These are phyloP conservation scores for Molossus molossus DNA, from an alignment of 2,797 vertebrate genomes.

Conservation along the genomic window DNA sequence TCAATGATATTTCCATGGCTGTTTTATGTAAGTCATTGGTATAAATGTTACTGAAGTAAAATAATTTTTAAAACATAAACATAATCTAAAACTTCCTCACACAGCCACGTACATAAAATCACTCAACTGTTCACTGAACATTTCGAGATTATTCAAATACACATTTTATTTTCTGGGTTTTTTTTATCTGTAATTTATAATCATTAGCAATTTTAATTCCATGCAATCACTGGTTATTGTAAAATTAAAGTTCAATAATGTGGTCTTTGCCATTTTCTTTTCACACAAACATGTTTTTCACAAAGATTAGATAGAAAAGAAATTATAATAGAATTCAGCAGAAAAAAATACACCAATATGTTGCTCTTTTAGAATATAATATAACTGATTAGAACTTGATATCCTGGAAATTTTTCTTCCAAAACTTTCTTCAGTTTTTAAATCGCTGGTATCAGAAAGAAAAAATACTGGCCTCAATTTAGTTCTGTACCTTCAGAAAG, in stretches of 20 bases:
- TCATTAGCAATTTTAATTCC: slow-evolving; percentile 63
- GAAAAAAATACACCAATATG: background rate
- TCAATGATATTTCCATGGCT: background rate
- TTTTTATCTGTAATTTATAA: background rate
- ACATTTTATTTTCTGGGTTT: slow-evolving; percentile 1
- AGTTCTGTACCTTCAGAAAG: background rate
- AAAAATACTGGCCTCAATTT: background rate
- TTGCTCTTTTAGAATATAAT: background rate
- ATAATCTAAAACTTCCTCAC: background rate
- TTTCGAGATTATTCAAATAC: slow-evolving; percentile 39
- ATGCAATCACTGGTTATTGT: slow-evolving; percentile 63
- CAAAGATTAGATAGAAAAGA: background rate
- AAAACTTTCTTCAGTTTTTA: background rate
- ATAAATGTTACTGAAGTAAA: background rate
- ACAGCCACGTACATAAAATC: slow-evolving; percentile 9
- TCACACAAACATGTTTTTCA: slow-evolving; percentile 47
- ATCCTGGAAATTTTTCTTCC: background rate
- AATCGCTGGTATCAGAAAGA: background rate
- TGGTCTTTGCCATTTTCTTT: slow-evolving; percentile 60
- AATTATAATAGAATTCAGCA: slow-evolving; percentile 21
- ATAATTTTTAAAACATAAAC: slow-evolving; percentile 37
- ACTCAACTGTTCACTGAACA: slow-evolving; percentile 3
- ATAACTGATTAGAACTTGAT: background rate
- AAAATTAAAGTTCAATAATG: slow-evolving; percentile 74
- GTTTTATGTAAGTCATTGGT: background rate